A percentile compares a stretch with the other conserved stretches of the same genome.
Evolutionary conservation across 30 jellyfish, hydroid and myxozoan genomes (phyloP).

Genomic region (Mastigias papua): DNA sequence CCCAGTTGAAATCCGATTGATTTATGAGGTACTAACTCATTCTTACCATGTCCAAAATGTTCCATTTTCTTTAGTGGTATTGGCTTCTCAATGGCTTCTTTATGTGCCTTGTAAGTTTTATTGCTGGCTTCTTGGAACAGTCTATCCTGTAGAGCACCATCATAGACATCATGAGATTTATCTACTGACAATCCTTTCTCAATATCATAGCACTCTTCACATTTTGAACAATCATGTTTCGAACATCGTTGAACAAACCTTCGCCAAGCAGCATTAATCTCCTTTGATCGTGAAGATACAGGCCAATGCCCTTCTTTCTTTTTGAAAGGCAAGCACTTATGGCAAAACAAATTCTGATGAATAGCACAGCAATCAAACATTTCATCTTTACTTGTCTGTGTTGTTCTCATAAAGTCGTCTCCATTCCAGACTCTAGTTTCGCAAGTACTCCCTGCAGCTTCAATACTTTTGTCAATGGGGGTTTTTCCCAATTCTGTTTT

Average conservation of each 20-base stretch:
- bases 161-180: background rate
- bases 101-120: background rate
- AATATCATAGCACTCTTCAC: conserved; percentile 19
- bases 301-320: conserved; percentile 58
- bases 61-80: background rate
- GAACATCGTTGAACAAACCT: conserved; percentile 20
- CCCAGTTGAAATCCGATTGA: background rate
- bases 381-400: conserved; percentile 36
- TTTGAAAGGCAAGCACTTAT: conserved; percentile 45
- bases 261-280: conserved; percentile 57
- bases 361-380: conserved; percentile 68
- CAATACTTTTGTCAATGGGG: too few relatives aligned
- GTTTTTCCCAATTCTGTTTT: too few relatives aligned
- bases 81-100: background rate
- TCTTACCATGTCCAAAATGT: background rate
- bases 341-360: conserved; percentile 45
- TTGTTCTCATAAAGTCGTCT: background rate
- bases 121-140: background rate
- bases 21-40: background rate
- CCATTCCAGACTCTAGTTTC: too few relatives aligned
- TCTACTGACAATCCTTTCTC: too few relatives aligned
- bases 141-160: background rate
- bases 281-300: conserved; percentile 38
- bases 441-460: too few relatives aligned
- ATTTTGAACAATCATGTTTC: conserved; percentile 17